A percentile compares a stretch with the other conserved stretches of the same genome.
These are phyloP conservation scores for Ahaetulla prasina DNA, from an alignment of 2,113 vertebrate species.

Conservation along the genomic window DNA sequence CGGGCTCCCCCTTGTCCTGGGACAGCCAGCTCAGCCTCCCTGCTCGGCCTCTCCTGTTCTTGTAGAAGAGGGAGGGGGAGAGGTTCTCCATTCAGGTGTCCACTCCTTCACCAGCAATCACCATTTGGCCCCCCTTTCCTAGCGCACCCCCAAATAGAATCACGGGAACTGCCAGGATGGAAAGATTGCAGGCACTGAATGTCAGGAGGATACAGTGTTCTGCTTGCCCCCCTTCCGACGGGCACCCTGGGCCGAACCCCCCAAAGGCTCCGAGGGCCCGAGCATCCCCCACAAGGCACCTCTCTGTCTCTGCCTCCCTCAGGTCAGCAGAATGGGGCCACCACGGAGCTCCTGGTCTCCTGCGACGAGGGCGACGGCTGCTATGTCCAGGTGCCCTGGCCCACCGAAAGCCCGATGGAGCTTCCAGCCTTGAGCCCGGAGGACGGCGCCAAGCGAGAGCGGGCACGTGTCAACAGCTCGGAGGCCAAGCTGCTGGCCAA, in stretches of 20 bases:
- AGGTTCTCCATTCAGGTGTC: background rate
- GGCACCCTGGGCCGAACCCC: background rate
- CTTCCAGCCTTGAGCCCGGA: slow-evolving; percentile 72
- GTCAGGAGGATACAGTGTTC: background rate
- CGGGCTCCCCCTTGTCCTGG: background rate
- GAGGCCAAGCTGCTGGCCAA: slow-evolving; percentile 89
- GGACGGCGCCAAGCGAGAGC: slow-evolving; percentile 56
- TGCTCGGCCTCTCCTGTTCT: background rate
- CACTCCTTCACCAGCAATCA: background rate
- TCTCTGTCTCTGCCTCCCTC: slow-evolving; percentile 3
- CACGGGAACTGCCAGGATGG: background rate
- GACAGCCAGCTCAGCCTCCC: background rate
- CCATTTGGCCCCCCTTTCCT: background rate
- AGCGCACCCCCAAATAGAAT: background rate
- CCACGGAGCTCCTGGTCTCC: background rate
- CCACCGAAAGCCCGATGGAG: slow-evolving; percentile 71
- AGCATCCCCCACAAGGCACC: background rate
- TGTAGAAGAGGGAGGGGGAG: no score
- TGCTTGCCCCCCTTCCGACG: background rate
- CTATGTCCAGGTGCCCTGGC: slow-evolving; percentile 79
- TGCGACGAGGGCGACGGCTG: slow-evolving; percentile 85
- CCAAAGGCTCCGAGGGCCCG: background rate
- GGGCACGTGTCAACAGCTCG: slow-evolving; percentile 72
- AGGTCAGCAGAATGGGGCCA: slow-evolving; percentile 67
- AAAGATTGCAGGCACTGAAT: background rate